Evolutionary conservation across 2,888 invertebrate genomes (phyloP).

Genomic region (Rhagonycha fulva): DNA sequence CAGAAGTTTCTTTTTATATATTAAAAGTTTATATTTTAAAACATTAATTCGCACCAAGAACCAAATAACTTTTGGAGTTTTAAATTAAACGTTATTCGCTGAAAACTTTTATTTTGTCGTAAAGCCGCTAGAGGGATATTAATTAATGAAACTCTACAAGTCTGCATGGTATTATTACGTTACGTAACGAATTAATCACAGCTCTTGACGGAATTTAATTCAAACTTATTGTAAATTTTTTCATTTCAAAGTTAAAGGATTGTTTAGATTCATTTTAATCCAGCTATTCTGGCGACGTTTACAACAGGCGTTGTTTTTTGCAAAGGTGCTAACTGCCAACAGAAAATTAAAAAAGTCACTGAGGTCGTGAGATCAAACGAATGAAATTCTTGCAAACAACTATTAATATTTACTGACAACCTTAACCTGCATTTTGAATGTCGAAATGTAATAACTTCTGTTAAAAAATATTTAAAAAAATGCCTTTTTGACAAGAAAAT

Average conservation of each 20-base stretch:
- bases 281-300: not conserved
- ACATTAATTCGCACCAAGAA: not conserved
- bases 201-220: not conserved
- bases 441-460: no score
- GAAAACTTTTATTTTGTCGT: not conserved
- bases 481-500: no score
- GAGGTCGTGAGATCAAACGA: no score
- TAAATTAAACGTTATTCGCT: not conserved
- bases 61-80: not conserved
- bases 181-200: not conserved
- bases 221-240: not conserved
- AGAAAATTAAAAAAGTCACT: no score
- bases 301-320: no score
- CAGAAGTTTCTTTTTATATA: not conserved
- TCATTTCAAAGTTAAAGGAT: not conserved
- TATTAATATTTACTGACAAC: no score
- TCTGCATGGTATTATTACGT: not conserved
- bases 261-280: not conserved
- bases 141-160: not conserved
- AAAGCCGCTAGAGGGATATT: not conserved
- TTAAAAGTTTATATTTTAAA: not conserved
- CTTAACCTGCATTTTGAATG: no score
- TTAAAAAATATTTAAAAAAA: no score
- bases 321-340: no score
- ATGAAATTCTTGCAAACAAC: no score